These are phyloP conservation scores for Caenorhabditis zanzibari DNA, from an alignment of 2,888 invertebrate species.

Conservation along the genomic window DNA sequence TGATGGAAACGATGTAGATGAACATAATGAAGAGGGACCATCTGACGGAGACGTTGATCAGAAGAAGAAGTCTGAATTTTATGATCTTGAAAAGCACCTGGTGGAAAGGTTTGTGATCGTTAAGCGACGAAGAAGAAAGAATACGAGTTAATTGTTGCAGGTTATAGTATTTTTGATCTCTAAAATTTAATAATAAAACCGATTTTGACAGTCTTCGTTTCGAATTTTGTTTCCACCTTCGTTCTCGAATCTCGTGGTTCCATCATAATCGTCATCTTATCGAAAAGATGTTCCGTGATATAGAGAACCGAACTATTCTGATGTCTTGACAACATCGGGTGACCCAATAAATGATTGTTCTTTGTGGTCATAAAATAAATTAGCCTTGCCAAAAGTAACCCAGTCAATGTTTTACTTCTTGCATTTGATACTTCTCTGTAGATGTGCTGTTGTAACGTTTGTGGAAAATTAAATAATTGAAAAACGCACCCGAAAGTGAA, in stretches of 20 bases:
- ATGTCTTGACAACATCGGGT: constrained; percentile 1
- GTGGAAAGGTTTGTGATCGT: constrained; percentile 51
- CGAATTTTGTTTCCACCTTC: constrained; percentile 13
- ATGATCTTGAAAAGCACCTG: constrained; percentile 39
- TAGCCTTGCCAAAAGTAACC: background rate
- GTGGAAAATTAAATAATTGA: too few species aligned
- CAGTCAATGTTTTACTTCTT: too few species aligned
- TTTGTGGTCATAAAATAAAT: constrained; percentile 32
- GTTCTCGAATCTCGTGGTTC: background rate
- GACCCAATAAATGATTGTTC: constrained; percentile 21
- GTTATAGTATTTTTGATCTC: constrained; percentile 30
- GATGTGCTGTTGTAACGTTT: too few species aligned
- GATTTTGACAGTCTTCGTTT: background rate
- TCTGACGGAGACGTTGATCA: background rate
- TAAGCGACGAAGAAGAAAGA: constrained; percentile 25
- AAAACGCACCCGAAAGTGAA: too few species aligned
- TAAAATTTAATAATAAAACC: background rate
- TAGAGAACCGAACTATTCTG: background rate
- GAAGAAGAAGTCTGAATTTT: constrained; percentile 3
- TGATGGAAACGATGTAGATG: constrained; percentile 12
- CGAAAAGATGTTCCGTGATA: constrained; percentile 6
- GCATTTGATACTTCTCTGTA: too few species aligned
- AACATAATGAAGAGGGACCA: background rate
- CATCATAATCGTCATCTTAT: background rate
- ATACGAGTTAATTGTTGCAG: constrained; percentile 16